phyloP scores from a whole-genome alignment of 2,888 invertebrate species.

The Eilema griseolum region DNA sequence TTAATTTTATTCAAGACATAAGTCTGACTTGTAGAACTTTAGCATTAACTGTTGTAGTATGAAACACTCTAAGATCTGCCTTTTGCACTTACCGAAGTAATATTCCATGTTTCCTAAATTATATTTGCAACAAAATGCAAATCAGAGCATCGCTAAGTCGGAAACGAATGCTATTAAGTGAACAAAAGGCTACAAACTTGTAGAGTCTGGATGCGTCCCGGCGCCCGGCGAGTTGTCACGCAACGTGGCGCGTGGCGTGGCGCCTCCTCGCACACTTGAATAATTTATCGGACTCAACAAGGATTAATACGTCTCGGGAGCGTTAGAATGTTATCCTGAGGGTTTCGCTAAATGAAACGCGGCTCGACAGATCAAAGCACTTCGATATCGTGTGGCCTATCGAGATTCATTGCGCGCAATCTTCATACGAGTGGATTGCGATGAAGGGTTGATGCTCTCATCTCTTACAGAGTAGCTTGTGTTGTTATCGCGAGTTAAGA shows the following conservation, averaged over 20 bases:
- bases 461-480: background rate
- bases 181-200: conserved; percentile 59
- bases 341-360: conserved; percentile 27
- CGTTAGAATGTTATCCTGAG: conserved; percentile 67
- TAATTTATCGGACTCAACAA: conserved; percentile 78
- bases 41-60: conserved; percentile 50
- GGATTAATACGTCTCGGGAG: conserved; percentile 74
- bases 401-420: conserved; percentile 8
- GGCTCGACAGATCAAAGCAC: conserved; percentile 41
- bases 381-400: background rate
- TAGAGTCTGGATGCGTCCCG: conserved; percentile 35
- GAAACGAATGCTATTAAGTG: conserved; percentile 57
- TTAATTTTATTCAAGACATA: background rate
- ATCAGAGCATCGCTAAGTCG: conserved; percentile 49
- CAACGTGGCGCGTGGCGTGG: conserved; percentile 40
- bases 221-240: conserved; percentile 35
- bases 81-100: conserved; percentile 44
- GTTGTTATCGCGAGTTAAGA: background rate
- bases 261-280: conserved; percentile 65
- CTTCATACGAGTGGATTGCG: conserved; percentile 10
- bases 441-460: conserved; percentile 10
- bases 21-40: conserved; percentile 32
- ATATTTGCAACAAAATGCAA: conserved; percentile 49
- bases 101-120: conserved; percentile 52
- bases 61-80: conserved; percentile 43